Evolutionary conservation across 2,113 vertebrate species (phyloP).

Genomic region (Oostethus manadensis): DNA sequence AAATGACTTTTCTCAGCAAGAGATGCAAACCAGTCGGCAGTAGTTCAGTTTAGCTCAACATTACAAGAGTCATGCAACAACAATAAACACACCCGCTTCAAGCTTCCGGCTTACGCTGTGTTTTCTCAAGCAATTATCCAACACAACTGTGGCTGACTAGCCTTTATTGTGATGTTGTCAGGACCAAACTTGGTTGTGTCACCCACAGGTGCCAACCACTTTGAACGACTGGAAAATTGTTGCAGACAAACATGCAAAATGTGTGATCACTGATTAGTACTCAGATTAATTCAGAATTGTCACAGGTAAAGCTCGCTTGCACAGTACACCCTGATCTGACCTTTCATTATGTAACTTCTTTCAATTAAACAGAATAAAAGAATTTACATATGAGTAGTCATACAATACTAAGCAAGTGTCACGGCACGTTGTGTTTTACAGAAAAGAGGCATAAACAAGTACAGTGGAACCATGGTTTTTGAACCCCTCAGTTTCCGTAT

Average conservation of each 20-base stretch:
- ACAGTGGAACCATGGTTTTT: too few species aligned
- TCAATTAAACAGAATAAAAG: too few species aligned
- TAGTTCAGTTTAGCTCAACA: constrained; percentile 8
- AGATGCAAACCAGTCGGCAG: constrained; percentile 2
- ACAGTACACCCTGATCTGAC: too few species aligned
- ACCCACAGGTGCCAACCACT: not conserved
- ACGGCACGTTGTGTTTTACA: too few species aligned
- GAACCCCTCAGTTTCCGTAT: too few species aligned
- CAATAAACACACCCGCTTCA: not conserved
- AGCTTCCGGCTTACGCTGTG: not conserved
- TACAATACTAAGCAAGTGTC: too few species aligned
- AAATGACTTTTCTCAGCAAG: not conserved
- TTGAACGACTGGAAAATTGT: not conserved
- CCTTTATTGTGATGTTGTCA: not conserved
- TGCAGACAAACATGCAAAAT: not conserved
- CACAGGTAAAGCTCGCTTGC: too few species aligned
- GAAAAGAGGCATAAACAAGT: too few species aligned
- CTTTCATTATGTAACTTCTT: too few species aligned
- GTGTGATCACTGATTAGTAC: not conserved
- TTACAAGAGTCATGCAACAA: not conserved
- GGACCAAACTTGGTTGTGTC: not conserved
- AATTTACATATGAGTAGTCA: too few species aligned
- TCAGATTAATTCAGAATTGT: not conserved
- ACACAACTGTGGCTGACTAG: not conserved
- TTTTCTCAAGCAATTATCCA: not conserved